Conservation (phyloP, 1,140 invertebrate genomes). For the Agraylea sexmaculata region DNA sequence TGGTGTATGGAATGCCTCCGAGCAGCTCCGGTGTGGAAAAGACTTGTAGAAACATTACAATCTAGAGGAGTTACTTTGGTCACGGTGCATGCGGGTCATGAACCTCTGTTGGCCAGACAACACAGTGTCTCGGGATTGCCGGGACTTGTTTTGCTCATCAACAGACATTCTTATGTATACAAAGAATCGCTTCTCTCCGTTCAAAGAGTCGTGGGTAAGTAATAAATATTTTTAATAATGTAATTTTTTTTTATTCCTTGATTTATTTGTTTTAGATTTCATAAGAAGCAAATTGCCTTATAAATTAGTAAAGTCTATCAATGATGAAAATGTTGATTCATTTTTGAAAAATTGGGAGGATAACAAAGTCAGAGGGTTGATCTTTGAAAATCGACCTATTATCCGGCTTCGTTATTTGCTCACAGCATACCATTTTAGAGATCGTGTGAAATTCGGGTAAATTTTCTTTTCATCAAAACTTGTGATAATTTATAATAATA, state of each 20-base stretch:
- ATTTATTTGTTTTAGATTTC: constrained; percentile 50
- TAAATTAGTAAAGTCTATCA: constrained; percentile 59
- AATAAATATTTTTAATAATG: constrained; percentile 8
- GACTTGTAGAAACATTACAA: constrained; percentile 73
- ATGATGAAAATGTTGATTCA: constrained; percentile 57
- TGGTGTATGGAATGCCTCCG: constrained; percentile 87
- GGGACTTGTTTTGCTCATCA: constrained; percentile 66
- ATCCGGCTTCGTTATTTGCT: constrained; percentile 76
- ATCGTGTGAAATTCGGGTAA: constrained; percentile 80
- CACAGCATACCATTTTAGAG: constrained; percentile 75
- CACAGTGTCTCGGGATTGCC: constrained; percentile 71
- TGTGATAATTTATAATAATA: constrained; percentile 4
- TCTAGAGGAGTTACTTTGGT: constrained; percentile 59
- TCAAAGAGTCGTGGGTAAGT: constrained; percentile 61
- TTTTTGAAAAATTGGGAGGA: constrained; percentile 84
- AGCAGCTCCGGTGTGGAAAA: constrained; percentile 68
- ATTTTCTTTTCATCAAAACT: constrained; percentile 27
- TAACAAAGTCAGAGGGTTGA: constrained; percentile 79
- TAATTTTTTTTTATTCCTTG: constrained; percentile 9
- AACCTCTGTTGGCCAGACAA: constrained; percentile 59
- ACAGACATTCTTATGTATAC: constrained; percentile 69
- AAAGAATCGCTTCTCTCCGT: constrained; percentile 65
- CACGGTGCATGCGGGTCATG: constrained; percentile 75
- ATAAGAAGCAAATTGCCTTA: constrained; percentile 73
- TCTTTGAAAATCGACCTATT: constrained; percentile 68